Conservation (phyloP, 2,113 vertebrate species). For the Neolamprologus hecqui region DNA sequence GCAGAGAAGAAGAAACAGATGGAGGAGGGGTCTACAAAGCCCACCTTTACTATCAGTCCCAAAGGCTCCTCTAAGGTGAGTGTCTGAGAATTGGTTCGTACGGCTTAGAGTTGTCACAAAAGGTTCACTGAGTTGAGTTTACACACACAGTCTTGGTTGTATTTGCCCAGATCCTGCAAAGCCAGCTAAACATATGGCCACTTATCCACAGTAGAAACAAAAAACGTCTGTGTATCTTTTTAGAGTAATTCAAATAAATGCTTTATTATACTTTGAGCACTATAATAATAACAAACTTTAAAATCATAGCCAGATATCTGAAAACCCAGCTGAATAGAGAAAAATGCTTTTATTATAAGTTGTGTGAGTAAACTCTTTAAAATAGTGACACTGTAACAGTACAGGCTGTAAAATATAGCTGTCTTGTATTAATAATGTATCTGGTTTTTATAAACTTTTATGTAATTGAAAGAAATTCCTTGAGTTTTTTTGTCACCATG, state of each 20-base stretch:
- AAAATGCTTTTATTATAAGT: neutral
- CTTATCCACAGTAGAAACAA: neutral
- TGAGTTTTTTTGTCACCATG: neutral
- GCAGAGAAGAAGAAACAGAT: slow-evolving; percentile 95
- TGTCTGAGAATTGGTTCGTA: neutral
- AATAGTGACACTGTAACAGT: neutral
- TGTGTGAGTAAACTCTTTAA: neutral
- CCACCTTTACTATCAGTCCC: slow-evolving; percentile 81
- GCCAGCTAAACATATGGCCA: neutral
- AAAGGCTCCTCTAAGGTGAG: slow-evolving; percentile 91
- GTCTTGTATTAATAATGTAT: neutral
- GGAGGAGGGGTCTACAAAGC: slow-evolving; percentile 75
- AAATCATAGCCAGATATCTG: neutral
- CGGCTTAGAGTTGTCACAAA: neutral
- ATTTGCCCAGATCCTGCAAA: neutral
- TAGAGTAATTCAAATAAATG: neutral
- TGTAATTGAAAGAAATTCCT: neutral
- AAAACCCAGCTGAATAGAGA: neutral
- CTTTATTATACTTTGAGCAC: neutral
- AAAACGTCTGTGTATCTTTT: neutral
- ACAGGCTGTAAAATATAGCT: neutral
- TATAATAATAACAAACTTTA: neutral
- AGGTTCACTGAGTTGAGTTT: neutral
- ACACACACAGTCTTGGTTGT: neutral
- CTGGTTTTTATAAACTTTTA: neutral